Percentiles rank a stretch among this genome's conserved stretches.
Conservation (phyloP, 2,113 vertebrate species). For the Glaucomys volans region DNA sequence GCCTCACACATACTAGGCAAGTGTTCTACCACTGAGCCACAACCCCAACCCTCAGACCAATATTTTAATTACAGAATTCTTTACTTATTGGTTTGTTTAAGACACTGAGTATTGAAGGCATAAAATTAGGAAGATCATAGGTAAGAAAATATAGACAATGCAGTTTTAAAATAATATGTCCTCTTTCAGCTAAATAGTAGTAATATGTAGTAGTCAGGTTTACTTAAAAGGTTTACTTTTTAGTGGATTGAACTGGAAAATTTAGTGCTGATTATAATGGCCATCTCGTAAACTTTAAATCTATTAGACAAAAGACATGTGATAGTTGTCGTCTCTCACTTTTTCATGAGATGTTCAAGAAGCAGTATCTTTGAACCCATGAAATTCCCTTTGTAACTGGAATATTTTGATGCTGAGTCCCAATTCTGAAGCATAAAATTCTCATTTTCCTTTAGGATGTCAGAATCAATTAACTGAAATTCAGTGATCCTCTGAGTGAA, state of each 20-base stretch:
- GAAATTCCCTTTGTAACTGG: not conserved
- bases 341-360: not conserved
- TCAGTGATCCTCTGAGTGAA: not conserved
- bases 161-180: not conserved
- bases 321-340: not conserved
- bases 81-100: not conserved
- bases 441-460: not conserved
- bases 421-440: not conserved
- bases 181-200: not conserved
- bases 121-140: not conserved
- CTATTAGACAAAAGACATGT: slow-evolving; percentile 33
- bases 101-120: not conserved
- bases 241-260: not conserved
- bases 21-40: no score
- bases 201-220: not conserved
- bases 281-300: not conserved
- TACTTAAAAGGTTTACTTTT: not conserved
- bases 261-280: not conserved
- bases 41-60: not conserved
- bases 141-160: not conserved
- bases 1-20: no score
- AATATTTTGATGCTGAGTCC: not conserved
- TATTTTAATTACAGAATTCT: not conserved
- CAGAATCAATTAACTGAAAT: not conserved
- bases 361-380: not conserved